Evolutionary conservation across 1,140 invertebrate genomes (phyloP).

Genomic region (Papilio dardanus): DNA sequence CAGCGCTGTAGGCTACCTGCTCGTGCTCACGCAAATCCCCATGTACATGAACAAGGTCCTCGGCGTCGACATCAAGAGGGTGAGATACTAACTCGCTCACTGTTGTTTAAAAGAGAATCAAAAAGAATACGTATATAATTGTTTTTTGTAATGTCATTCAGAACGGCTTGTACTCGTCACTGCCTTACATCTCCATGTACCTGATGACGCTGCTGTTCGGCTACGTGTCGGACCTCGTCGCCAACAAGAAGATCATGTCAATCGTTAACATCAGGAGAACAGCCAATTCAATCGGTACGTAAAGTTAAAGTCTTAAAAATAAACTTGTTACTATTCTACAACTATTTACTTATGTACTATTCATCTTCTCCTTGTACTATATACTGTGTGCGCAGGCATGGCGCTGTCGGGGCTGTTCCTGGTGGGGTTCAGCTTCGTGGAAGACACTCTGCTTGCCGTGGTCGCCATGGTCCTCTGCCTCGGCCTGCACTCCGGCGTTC

Average conservation of each 20-base stretch:
- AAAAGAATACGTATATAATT: too few species aligned
- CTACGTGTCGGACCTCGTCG: constrained; percentile 61
- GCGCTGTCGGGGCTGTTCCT: constrained; percentile 48
- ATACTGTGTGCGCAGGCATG: constrained; percentile 41
- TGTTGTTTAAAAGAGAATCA: background rate
- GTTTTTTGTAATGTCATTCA: constrained; percentile 55
- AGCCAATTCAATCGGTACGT: constrained; percentile 73
- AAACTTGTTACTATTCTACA: background rate
- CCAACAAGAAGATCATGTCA: constrained; percentile 55
- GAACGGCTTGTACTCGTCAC: constrained; percentile 84
- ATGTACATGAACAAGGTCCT: constrained; percentile 91
- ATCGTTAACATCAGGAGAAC: constrained; percentile 67
- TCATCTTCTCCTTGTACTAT: background rate
- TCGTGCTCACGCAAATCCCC: constrained; percentile 92
- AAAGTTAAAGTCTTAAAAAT: background rate
- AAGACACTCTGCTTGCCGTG: constrained; percentile 58
- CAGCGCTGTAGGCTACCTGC: constrained; percentile 93
- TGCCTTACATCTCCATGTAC: constrained; percentile 84
- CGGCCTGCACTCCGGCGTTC: constrained; percentile 84
- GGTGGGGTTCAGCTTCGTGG: constrained; percentile 68
- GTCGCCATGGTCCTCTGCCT: constrained; percentile 83
- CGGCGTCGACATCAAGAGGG: constrained; percentile 87
- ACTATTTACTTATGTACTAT: background rate
- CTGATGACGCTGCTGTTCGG: constrained; percentile 68
- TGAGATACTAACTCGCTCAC: constrained; percentile 53